Conservation (phyloP, 2,113 vertebrate species). For the Pampusana beccarii region DNA sequence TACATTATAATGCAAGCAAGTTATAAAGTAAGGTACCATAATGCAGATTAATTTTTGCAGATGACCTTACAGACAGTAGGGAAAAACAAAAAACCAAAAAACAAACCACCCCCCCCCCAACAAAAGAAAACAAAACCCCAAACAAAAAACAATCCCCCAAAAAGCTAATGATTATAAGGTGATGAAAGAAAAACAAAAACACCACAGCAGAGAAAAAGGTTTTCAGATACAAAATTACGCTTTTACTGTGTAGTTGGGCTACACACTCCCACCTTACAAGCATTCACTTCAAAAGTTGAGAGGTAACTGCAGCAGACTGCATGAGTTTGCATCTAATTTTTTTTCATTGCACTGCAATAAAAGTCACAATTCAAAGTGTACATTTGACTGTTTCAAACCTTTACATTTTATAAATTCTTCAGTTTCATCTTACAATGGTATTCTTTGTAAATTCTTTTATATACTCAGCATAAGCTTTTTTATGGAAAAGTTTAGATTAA, state of each 20-base stretch:
- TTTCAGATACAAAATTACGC: neutral
- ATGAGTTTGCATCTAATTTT: neutral
- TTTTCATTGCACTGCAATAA: neutral
- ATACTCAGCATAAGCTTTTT: neutral
- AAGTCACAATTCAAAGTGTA: neutral
- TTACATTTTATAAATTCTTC: neutral
- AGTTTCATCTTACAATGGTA: neutral
- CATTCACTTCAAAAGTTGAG: neutral
- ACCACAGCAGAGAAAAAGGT: neutral
- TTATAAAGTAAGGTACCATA: neutral
- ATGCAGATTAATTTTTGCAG: neutral
- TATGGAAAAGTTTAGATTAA: neutral
- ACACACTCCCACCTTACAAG: neutral
- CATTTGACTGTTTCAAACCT: neutral
- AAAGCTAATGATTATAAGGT: neutral
- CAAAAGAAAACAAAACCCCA: no score
- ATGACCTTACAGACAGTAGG: neutral
- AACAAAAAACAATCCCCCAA: no score
- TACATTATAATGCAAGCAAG: neutral
- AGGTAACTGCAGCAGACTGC: neutral
- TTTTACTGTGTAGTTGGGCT: neutral
- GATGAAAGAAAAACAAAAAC: neutral
- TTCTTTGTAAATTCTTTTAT: neutral
- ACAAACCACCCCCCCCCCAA: no score
- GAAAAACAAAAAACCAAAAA: neutral